phyloP scores from a whole-genome alignment of 2,888 invertebrate species.

The Epinotia bilunana region DNA sequence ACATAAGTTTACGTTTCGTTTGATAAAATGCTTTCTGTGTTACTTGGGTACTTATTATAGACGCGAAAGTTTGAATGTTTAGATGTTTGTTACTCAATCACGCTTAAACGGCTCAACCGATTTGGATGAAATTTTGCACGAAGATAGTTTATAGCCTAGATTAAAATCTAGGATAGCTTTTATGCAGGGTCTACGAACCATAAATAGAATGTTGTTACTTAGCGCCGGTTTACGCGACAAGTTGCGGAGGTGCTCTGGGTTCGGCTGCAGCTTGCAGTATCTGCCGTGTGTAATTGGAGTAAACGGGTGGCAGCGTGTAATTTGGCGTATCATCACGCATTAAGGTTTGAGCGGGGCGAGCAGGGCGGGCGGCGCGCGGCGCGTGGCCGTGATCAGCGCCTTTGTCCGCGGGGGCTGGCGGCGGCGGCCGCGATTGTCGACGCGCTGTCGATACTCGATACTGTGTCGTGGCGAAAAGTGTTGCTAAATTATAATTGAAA shows the following conservation, averaged over 20 bases:
- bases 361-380: conserved; percentile 49
- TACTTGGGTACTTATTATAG: too few relatives aligned
- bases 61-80: too few relatives aligned
- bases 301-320: conserved; percentile 31
- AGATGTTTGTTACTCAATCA: too few relatives aligned
- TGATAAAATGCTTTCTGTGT: too few relatives aligned
- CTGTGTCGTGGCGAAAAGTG: background rate
- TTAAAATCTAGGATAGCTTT: too few relatives aligned
- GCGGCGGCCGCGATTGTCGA: background rate
- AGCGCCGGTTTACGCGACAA: background rate
- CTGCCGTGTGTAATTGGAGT: background rate
- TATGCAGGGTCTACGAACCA: too few relatives aligned
- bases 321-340: conserved; percentile 43
- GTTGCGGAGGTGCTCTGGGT: background rate
- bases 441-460: background rate
- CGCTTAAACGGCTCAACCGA: too few relatives aligned
- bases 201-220: background rate
- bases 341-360: conserved; percentile 45
- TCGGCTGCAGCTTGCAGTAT: background rate
- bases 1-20: too few relatives aligned
- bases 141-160: too few relatives aligned
- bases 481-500: background rate
- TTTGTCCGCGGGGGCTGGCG: conserved; percentile 56
- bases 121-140: too few relatives aligned
- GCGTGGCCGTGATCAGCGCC: conserved; percentile 69